Base-by-base conservation (phyloP, 2,113 vertebrate genomes). In the Brachionichthys hirsutus region DNA sequence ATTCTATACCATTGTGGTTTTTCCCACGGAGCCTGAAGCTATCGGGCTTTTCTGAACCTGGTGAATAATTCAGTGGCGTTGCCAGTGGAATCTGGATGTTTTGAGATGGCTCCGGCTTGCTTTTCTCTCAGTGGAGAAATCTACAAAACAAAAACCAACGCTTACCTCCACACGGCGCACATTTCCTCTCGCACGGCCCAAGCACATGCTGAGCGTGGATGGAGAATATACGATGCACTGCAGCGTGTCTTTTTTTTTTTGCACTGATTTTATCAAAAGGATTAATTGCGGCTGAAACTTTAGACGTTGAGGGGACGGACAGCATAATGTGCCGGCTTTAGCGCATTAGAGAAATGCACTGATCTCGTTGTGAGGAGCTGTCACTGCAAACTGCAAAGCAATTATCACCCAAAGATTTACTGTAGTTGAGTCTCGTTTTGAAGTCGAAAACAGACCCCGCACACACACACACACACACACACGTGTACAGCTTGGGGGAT, bases 361-460 rank as follows among this genome's bases (percentile, higher is more conserved):
- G 57, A 86, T 69, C 70, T 70, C 74, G 73, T 67, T 51, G 47
- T 36, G 62, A 67, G 54, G 51, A 67, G 72, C 73, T 74, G 80
- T 80, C 79, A 77, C 65, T 3, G 61, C 60, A 78, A 87, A 73
- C 75, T 67, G 77, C 73, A 77, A 67, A 65, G 78, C 77, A 85
- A 86, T 89, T 85, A 85, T 82, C 70, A 67, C 55, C 61, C 30
- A 63, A 73, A 78, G 76, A 85, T 86, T 83, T 84, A 82, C 74
- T 75, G 66, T 79, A 68, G 81, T 75, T 80, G 65, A 62, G 51
- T 67, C 41, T 30, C 45, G 42, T 75, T 75, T 81, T 68, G 70
- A 72, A 76, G 58, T 78, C 62, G 60, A 58, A 73, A 48, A 54
- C 50, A 46, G 56, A 79, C 52, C 54, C n/a, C n/a, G 40, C 55